Conservation (phyloP, 2,888 invertebrate species). For the Argyra leucocephala region DNA sequence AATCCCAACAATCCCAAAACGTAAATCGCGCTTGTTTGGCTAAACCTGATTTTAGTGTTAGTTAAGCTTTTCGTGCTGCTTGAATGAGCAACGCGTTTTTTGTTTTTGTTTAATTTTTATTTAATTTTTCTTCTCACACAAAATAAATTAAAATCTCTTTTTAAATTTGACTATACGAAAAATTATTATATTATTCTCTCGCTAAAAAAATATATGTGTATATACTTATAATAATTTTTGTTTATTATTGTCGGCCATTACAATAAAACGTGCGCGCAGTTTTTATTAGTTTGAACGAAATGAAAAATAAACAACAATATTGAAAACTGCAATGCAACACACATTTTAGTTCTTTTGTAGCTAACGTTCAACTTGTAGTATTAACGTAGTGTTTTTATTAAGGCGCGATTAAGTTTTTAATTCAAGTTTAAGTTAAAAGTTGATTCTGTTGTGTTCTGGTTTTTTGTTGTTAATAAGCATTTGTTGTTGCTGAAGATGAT, state of each 20-base stretch:
- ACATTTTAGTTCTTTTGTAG: not conserved
- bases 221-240: not conserved
- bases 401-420: not conserved
- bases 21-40: constrained; percentile 3
- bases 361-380: no score
- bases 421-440: not conserved
- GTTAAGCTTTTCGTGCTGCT: constrained; percentile 6
- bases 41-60: not conserved
- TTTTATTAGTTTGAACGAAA: not conserved
- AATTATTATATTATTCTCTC: not conserved
- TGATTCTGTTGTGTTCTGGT: not conserved
- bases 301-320: not conserved
- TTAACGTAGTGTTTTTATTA: not conserved
- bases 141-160: no score
- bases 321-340: not conserved
- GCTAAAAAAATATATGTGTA: no score
- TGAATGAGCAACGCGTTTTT: not conserved
- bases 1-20: not conserved
- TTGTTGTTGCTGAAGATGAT: not conserved
- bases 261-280: constrained; percentile 2
- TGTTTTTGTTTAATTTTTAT: not conserved
- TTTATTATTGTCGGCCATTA: not conserved
- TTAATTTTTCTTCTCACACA: not conserved
- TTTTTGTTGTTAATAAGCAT: not conserved
- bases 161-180: no score